Base-by-base conservation (phyloP, 2,113 vertebrate genomes). In the Oostethus manadensis region DNA sequence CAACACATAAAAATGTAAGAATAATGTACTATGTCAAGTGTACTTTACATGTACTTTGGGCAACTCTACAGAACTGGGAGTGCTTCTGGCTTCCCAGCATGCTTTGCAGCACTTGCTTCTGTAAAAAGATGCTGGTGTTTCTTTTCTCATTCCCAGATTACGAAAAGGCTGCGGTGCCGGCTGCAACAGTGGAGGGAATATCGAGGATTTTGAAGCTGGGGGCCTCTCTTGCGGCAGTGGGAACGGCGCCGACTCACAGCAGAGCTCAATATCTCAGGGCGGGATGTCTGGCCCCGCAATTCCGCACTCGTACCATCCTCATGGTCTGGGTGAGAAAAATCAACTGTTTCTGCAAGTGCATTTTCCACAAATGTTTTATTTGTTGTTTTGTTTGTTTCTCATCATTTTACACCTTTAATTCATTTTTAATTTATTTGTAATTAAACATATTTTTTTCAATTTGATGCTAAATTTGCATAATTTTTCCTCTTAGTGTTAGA, bases 151-250 rank as follows among this genome's bases (percentile, higher is more conserved):
- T 0, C 29, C 29, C 60, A 98, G 97, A 69, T 84, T 99, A 64
- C 91, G 96, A 60, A 99, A 98, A 83, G 97, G 97, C 44, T 99
- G 97, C 62, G 97, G 97, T 18, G 97, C 97, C 6, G 97, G 97
- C 21, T 99, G 97, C 74, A 98, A 99, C 88, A 99, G 97, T 1
- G 97, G 97, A 2, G 97, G 96, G 66, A 99, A 98, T 53, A 97
- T 98, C 9, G 97, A 99, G 88, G 97, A 98, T 75, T 93, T 93
- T 0, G 97, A 97, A 61, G 89, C 88, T 2, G 94, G 93, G 11
- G 96, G 93, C 18, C 70, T 93, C 84, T 94, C 93, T 63, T 92
- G 91, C 68, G 93, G 92, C 71, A 97, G 89, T 29, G 90, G 89
- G 66, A 74, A 78, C 0, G 87, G 87, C 16, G 90, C 76, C 0